Conservation (phyloP, 2,888 invertebrate genomes). For the Sarcophaga caerulescens region DNA sequence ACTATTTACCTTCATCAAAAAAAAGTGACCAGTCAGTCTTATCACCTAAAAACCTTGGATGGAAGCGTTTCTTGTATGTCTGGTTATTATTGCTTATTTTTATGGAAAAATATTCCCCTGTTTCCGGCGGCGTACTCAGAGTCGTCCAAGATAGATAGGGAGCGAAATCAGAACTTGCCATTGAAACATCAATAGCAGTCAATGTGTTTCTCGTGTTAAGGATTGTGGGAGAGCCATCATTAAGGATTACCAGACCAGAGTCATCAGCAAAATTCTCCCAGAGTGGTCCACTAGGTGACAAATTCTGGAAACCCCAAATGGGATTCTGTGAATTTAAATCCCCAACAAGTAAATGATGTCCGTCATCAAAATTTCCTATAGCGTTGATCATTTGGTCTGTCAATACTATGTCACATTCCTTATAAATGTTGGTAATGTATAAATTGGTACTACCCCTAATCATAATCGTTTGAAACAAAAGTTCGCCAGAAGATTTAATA, state of each 20-base stretch:
- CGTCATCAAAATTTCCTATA: background rate
- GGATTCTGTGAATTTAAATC: conserved; percentile 50
- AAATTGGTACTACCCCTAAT: no score
- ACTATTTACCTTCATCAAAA: background rate
- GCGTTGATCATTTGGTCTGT: background rate
- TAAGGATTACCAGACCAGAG: conserved; percentile 4
- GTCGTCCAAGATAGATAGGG: background rate
- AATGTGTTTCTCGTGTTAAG: conserved; percentile 42
- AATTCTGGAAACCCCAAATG: conserved; percentile 23
- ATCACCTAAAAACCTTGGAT: no score
- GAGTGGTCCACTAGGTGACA: background rate
- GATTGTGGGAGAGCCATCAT: conserved; percentile 37
- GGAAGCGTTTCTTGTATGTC: no score
- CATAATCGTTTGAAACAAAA: no score
- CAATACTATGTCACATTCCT: background rate
- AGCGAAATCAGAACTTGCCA: conserved; percentile 37
- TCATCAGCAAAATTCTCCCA: conserved; percentile 29
- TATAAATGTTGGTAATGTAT: no score
- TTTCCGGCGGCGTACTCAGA: background rate
- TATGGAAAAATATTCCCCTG: no score
- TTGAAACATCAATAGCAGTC: conserved; percentile 43
- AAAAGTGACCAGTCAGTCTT: background rate
- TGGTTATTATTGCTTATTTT: no score
- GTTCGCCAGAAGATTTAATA: no score
- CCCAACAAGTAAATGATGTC: conserved; percentile 16